Base-by-base conservation (phyloP, 92 coral and sea anemone genomes). In the Montipora capitata region DNA sequence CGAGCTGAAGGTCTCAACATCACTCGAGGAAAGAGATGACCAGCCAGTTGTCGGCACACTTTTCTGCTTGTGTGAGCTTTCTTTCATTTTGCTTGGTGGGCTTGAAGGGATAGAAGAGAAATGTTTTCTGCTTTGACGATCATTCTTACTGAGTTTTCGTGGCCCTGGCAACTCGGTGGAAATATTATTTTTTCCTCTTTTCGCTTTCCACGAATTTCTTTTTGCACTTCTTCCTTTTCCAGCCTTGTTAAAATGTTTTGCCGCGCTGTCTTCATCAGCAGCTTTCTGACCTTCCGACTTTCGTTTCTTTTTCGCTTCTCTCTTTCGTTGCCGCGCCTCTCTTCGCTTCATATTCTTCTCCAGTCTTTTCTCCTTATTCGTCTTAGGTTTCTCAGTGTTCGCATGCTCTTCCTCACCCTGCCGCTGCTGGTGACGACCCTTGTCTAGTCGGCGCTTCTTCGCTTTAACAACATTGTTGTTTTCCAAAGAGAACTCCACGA, bases 401-500 rank as follows among this genome's bases (percentile, higher is more conserved):
- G 84, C 89, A 56, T 82, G 72, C 66, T 66, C 76, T 44, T 40
- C 59, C 17, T n/a, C 87, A 16, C 72, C 41, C 64, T 79, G 87
- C 66, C 70, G 70, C 72, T 83, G 93, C 74, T 82, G 96, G 14
- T 65, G 76, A 58, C 72, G 85, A 67, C 80, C 92, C 79, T 84
- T 90, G 56, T 79, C 57, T 40, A 75, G 61, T 48, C 96, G 98
- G 72, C 93, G 94, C 62, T 96, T 94, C 76, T 87, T 93, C 63
- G 96, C 94, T 68, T 96, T 94, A 81, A 97, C 74, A 49, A 96
- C 98, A 58, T 94, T 83, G 89, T 96, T 90, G 70, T 97, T 97
- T 80, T 97, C 98, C 45, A 95, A 90, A 13, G 98, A 92, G 74
- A 97, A 97, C 84, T 97, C 99, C 3, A 97, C 99, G 62, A 97